These are phyloP conservation scores for Lutjanus argentimaculatus DNA, from an alignment of 2,797 vertebrate species.

Conservation along the genomic window DNA sequence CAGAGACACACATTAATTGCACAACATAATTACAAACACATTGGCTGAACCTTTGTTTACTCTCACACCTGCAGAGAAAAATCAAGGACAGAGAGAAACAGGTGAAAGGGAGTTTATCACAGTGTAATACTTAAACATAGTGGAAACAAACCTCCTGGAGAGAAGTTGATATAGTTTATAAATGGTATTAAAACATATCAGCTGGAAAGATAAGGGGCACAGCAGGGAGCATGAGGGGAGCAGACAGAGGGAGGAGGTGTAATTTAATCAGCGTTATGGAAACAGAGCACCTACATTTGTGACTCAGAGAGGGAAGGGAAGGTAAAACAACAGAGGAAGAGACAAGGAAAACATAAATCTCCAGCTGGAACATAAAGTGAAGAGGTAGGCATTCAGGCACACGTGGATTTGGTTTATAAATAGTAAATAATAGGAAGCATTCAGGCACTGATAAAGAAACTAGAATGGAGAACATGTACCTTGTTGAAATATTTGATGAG, in stretches of 20 bases:
- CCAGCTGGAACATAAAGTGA: background rate
- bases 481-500: slow-evolving; percentile 94
- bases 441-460: background rate
- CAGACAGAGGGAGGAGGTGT: background rate
- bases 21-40: background rate
- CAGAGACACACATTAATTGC: background rate
- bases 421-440: background rate
- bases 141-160: background rate
- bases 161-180: slow-evolving; percentile 17
- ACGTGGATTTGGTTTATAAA: background rate
- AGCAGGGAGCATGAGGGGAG: background rate
- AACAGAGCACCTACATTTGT: slow-evolving; percentile 27
- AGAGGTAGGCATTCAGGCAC: background rate
- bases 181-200: background rate
- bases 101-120: background rate
- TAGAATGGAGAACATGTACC: slow-evolving; percentile 64
- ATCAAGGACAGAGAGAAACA: slow-evolving; percentile 4
- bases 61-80: slow-evolving; percentile 2
- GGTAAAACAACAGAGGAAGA: background rate
- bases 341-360: background rate
- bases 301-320: slow-evolving; percentile 3
- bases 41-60: slow-evolving; percentile 5
- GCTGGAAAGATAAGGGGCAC: background rate
- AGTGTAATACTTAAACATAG: background rate
- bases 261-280: slow-evolving; percentile 26